Evolutionary conservation across 2,888 invertebrate species (phyloP).

Genomic region (Lissonota sp.): DNA sequence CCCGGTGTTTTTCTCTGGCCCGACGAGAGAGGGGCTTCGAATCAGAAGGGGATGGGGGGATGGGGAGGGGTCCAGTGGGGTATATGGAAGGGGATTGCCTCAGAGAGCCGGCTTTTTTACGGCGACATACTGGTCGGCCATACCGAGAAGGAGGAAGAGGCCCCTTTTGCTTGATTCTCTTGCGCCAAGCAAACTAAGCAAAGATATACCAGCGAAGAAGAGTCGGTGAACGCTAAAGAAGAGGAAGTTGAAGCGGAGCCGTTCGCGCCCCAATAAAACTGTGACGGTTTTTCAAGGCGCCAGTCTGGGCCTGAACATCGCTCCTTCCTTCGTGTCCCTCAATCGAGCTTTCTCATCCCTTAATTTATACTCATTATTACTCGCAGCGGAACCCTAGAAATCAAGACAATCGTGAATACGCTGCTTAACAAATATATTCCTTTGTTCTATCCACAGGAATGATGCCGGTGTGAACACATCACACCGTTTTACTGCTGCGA

Average conservation of each 20-base stretch:
- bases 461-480: slow-evolving; percentile 78
- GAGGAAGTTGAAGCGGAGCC: slow-evolving; percentile 60
- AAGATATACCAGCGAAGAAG: slow-evolving; percentile 23
- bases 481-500: slow-evolving; percentile 75
- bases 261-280: slow-evolving; percentile 76
- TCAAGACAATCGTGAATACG: slow-evolving; percentile 38
- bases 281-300: slow-evolving; percentile 75
- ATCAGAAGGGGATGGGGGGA: slow-evolving; percentile 50
- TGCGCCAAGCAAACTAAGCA: slow-evolving; percentile 41
- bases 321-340: slow-evolving; percentile 12
- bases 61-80: slow-evolving; percentile 55
- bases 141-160: slow-evolving; percentile 68
- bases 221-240: slow-evolving; percentile 38
- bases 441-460: slow-evolving; percentile 76
- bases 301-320: slow-evolving; percentile 70
- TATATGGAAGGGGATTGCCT: slow-evolving; percentile 67
- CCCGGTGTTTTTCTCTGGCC: slow-evolving; percentile 23
- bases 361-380: slow-evolving; percentile 70
- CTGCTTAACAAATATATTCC: slow-evolving; percentile 64
- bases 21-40: slow-evolving; percentile 57
- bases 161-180: slow-evolving; percentile 41
- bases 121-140: slow-evolving; percentile 80
- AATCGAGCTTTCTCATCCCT: slow-evolving; percentile 67
- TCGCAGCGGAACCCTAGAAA: slow-evolving; percentile 32
- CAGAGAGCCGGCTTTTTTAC: slow-evolving; percentile 78